Base-by-base conservation (phyloP, 2,113 vertebrate species). In the Platysteira castanea region DNA sequence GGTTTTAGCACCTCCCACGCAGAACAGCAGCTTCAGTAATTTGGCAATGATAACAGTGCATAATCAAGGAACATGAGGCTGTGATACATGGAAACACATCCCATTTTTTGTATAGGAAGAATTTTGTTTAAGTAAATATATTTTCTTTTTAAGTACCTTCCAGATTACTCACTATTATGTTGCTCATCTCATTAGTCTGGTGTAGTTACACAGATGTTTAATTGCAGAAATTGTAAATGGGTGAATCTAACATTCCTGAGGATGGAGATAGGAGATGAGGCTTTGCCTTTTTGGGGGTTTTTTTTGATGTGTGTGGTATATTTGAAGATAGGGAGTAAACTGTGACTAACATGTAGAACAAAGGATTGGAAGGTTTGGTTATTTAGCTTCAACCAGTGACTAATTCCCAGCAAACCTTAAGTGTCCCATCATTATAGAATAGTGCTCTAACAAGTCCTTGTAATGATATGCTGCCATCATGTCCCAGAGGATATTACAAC, bases 1-100 rank as follows among this genome's bases (percentile, higher is more conserved):
- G 78, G 82, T 85, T 97, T 97, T 95, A 96, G 97, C 97, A 96
- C 98, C 94, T 98, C 98, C 96, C 95, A 97, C 95, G 30, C 81
- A 13, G 93, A 92, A 93, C 96, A 97, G 96, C 95, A 95, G 96
- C 93, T 96, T 91, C 87, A 89, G 96, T 88, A 92, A 96, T 89
- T 77, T 97, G 96, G 96, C 94, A 94, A 56, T 68, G 76, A 86
- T 96, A 91, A 61, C 98, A 95, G 92, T 14, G 80, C 95, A 97
- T 97, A 97, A 97, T 97, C 76, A 91, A 86, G 96, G 69, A 75
- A 59, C 69, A 79, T 1, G 68, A 95, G 87, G 84, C 84, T 87
- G 79, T 84, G 95, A 82, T 90, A 89, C 15, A 10, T 90, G 95
- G 61, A 65, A 85, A 97, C 93, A 95, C 33, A 57, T n/a, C 93